A percentile compares a stretch with the other conserved stretches of the same genome.
These are phyloP conservation scores for Myotis yumanensis DNA, from an alignment of 2,113 vertebrate species.

Conservation along the genomic window DNA sequence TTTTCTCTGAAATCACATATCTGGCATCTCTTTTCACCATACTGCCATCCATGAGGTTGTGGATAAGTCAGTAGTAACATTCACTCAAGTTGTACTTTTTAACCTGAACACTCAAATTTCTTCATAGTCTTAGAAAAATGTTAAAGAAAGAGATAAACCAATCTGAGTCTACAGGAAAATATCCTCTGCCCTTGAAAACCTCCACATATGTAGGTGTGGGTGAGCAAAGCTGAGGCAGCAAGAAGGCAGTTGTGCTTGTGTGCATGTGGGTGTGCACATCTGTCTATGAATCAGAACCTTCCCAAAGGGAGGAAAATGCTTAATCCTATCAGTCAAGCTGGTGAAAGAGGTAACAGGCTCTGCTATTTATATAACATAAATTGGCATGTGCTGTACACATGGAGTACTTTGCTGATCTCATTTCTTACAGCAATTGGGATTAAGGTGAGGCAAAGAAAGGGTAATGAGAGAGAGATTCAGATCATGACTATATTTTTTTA, in stretches of 20 bases:
- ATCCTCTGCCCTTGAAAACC: neutral
- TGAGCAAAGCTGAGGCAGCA: neutral
- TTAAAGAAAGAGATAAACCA: neutral
- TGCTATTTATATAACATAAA: conserved; percentile 67
- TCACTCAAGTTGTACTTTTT: neutral
- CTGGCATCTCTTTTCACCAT: neutral
- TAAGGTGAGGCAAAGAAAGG: conserved; percentile 42
- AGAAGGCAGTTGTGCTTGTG: neutral
- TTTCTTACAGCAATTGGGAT: conserved; percentile 44
- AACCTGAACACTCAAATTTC: neutral
- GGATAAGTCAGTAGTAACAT: neutral
- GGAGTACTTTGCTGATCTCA: conserved; percentile 49
- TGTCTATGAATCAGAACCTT: conserved; percentile 54
- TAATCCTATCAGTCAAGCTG: conserved; percentile 54
- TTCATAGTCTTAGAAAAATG: conserved; percentile 20
- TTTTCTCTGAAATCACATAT: conserved; percentile 42
- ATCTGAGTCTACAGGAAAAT: neutral
- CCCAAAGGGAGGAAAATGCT: conserved; percentile 39
- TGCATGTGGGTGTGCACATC: neutral
- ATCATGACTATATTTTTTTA: neutral
- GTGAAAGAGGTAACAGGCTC: conserved; percentile 49
- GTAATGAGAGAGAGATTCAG: conserved; percentile 54
- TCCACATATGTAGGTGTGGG: neutral
- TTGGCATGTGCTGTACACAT: conserved; percentile 44
- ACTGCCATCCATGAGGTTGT: neutral